These are phyloP conservation scores for Brachionus asplanchnoidis DNA, from an alignment of 1,140 invertebrate genomes.

Conservation along the genomic window DNA sequence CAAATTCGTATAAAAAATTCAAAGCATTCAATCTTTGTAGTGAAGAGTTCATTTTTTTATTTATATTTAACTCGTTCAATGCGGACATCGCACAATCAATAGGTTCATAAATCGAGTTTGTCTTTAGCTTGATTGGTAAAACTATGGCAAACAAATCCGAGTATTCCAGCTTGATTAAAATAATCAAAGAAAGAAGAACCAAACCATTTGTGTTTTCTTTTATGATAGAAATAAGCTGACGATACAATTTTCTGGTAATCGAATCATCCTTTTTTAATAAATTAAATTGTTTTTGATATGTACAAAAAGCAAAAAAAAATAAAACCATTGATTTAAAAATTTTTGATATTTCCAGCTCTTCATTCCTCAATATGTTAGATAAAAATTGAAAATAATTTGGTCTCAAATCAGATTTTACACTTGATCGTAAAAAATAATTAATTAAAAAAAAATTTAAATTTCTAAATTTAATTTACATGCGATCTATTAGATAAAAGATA, in stretches of 20 bases:
- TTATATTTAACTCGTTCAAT: not conserved
- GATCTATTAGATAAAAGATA: not conserved
- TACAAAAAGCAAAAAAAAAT: not conserved
- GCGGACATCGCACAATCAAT: slow-evolving; percentile 23
- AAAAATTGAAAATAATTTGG: slow-evolving; percentile 25
- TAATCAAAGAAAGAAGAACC: not conserved
- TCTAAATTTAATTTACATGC: not conserved
- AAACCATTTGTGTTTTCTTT: slow-evolving; percentile 32
- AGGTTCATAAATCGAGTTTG: slow-evolving; percentile 22
- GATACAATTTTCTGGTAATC: not conserved
- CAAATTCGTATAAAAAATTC: slow-evolving; percentile 36
- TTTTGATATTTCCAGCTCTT: not conserved
- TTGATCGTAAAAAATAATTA: not conserved
- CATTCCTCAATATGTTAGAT: slow-evolving; percentile 22
- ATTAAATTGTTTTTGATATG: not conserved
- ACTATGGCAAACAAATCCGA: slow-evolving; percentile 7
- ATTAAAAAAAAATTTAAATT: not conserved
- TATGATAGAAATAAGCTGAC: slow-evolving; percentile 14
- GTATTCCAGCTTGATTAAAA: slow-evolving; percentile 18
- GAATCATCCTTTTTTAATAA: not conserved
- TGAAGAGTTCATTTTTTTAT: slow-evolving; percentile 13
- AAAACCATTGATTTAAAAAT: slow-evolving; percentile 36
- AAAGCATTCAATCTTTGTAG: not conserved
- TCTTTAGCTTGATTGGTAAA: not conserved
- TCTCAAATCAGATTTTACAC: not conserved